Conservation (phyloP, 2,113 vertebrate species). For the Reinhardtius hippoglossoides region DNA sequence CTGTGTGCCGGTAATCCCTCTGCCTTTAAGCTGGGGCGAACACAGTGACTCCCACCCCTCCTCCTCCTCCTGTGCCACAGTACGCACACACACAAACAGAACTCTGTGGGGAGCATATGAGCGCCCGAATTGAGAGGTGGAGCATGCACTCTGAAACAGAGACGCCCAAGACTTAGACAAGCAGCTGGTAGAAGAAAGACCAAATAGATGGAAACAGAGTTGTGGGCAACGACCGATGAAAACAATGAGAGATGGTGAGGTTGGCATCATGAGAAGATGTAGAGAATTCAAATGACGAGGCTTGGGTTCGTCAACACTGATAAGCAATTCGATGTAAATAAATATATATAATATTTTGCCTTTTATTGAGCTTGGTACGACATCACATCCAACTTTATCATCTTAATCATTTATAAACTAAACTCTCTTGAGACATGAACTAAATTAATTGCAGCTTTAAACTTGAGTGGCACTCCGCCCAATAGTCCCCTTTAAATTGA, state of each 20-base stretch:
- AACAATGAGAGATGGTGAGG: constrained; percentile 46
- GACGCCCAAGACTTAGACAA: constrained; percentile 50
- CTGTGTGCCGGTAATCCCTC: constrained; percentile 82
- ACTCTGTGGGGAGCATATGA: constrained; percentile 42
- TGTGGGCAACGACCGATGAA: constrained; percentile 21
- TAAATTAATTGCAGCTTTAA: background rate
- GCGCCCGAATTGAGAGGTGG: constrained; percentile 71
- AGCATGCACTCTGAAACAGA: constrained; percentile 60
- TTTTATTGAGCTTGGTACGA: background rate
- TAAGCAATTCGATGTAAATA: background rate
- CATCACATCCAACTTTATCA: background rate
- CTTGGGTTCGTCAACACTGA: constrained; percentile 2
- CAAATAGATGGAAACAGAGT: constrained; percentile 39
- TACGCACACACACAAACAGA: constrained; percentile 36
- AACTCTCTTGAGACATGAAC: background rate
- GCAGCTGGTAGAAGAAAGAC: constrained; percentile 74
- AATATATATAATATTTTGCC: background rate
- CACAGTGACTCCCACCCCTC: constrained; percentile 72
- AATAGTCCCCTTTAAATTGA: no score
- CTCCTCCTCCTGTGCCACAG: constrained; percentile 51
- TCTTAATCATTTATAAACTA: background rate
- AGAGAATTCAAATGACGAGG: constrained; percentile 8
- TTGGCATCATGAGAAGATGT: constrained; percentile 21
- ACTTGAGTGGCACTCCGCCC: no score
- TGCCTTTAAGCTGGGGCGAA: constrained; percentile 80